Evolutionary conservation across 2,113 vertebrate genomes (phyloP).

Genomic region (Geococcyx californianus): DNA sequence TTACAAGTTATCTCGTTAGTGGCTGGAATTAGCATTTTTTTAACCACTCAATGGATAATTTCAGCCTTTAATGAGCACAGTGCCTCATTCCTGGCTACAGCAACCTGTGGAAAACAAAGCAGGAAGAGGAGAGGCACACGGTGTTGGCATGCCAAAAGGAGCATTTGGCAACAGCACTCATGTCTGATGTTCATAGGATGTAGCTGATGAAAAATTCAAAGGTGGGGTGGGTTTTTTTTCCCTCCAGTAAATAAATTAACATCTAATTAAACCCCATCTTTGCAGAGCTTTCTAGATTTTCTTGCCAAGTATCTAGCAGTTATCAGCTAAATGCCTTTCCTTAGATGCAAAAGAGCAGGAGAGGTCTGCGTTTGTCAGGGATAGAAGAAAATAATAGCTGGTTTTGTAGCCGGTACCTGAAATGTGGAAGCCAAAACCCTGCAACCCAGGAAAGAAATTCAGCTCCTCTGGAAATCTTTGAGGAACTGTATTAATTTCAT

Average conservation of each 20-base stretch:
- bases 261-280: slow-evolving; percentile 12
- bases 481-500: neutral
- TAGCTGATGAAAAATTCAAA: neutral
- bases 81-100: neutral
- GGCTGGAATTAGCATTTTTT: slow-evolving; percentile 4
- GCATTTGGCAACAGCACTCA: neutral
- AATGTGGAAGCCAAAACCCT: neutral
- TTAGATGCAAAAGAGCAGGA: neutral
- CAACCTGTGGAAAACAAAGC: slow-evolving; percentile 1
- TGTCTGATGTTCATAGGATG: neutral
- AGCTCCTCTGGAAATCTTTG: neutral
- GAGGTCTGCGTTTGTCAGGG: neutral
- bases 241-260: neutral
- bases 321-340: neutral
- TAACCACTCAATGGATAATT: slow-evolving; percentile 19
- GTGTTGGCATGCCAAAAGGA: neutral
- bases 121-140: neutral
- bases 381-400: neutral
- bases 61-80: neutral
- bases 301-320: neutral
- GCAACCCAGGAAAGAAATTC: neutral
- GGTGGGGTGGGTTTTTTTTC: too few species aligned
- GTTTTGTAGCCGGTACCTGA: neutral
- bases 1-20: slow-evolving; percentile 12
- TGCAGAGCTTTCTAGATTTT: neutral